Conservation (phyloP, 2,797 vertebrate genomes). For the Sphenopsis melanotis region DNA sequence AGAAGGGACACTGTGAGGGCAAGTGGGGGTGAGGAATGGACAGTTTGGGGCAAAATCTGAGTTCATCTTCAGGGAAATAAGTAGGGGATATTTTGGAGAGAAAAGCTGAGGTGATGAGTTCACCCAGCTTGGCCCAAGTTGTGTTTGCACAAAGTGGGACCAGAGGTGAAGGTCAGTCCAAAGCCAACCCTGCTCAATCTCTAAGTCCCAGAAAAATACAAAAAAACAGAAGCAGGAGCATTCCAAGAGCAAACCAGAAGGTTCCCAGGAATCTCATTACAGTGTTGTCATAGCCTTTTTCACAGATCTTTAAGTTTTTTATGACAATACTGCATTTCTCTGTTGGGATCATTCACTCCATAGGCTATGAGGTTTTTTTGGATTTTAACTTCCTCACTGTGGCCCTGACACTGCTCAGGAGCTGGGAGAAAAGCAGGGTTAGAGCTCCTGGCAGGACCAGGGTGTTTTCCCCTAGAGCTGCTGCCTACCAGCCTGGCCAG, state of each 20-base stretch:
- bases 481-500: neutral
- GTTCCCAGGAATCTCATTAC: neutral
- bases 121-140: neutral
- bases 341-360: neutral
- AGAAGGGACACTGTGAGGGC: neutral
- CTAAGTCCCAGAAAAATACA: neutral
- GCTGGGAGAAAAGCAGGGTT: neutral
- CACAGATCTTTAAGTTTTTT: neutral
- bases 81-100: neutral
- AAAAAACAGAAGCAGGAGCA: neutral
- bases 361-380: neutral
- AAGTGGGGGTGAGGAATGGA: neutral
- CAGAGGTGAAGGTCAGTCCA: neutral
- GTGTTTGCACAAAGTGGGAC: neutral
- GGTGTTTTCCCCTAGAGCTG: neutral
- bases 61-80: neutral
- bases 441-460: neutral
- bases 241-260: neutral
- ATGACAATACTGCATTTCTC: too few species aligned
- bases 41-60: neutral
- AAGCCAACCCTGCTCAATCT: neutral
- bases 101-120: neutral
- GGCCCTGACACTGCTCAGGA: neutral
- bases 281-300: neutral
- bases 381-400: neutral